Conservation (phyloP, 2,113 vertebrate genomes). For the Lophura nycthemera region DNA sequence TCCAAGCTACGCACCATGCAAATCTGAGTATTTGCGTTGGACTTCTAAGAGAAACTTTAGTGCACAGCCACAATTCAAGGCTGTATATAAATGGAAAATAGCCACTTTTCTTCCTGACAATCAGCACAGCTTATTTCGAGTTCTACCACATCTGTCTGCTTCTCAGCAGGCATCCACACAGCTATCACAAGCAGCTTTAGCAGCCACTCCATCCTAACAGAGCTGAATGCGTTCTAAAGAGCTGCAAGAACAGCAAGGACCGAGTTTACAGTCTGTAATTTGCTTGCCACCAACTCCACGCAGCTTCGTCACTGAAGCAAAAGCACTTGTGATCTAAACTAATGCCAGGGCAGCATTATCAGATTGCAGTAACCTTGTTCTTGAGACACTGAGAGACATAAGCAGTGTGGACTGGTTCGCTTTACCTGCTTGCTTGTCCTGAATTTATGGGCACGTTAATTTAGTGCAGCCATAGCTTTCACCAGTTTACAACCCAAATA, state of each 20-base stretch:
- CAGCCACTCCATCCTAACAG: neutral
- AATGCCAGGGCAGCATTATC: neutral
- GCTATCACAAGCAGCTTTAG: neutral
- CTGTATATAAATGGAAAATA: neutral
- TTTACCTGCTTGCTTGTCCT: neutral
- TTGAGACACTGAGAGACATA: accelerated
- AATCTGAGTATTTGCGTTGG: neutral
- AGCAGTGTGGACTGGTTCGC: neutral
- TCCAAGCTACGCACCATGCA: accelerated
- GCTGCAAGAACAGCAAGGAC: neutral
- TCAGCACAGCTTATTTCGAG: neutral
- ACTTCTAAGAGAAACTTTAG: neutral
- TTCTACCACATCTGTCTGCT: neutral
- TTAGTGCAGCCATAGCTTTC: neutral
- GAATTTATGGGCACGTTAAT: neutral
- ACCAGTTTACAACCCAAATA: neutral
- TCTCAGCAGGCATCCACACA: neutral
- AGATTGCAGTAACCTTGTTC: conserved; percentile 1
- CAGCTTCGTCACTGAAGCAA: neutral
- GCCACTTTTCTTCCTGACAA: neutral
- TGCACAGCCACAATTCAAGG: neutral
- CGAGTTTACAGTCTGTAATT: accelerated
- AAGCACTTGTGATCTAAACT: neutral
- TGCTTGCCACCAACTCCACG: neutral
- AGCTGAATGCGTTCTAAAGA: neutral